These are phyloP conservation scores for Willowsia nigromaculata DNA, from an alignment of 2,888 invertebrate genomes.

Conservation along the genomic window DNA sequence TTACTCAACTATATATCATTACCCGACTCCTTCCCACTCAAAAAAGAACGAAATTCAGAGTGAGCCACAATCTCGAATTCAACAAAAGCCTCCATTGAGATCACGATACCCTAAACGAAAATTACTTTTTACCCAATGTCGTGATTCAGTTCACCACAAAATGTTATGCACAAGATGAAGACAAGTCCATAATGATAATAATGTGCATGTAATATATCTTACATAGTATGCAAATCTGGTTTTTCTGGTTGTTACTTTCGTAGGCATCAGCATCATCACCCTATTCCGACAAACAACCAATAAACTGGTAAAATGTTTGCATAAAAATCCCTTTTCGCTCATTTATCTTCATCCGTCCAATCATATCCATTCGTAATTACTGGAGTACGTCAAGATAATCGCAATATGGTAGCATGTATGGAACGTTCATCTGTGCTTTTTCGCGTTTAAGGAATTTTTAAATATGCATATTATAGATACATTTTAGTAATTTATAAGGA, in stretches of 20 bases:
- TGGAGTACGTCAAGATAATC: too few species aligned
- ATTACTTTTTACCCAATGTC: neutral
- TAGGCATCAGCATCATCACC: constrained; percentile 6
- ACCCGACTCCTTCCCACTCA: neutral
- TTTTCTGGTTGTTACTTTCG: constrained; percentile 40
- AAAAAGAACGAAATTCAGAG: neutral
- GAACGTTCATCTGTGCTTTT: too few species aligned
- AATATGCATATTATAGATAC: too few species aligned
- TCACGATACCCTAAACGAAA: too few species aligned
- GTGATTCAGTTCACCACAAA: neutral
- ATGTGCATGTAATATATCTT: neutral
- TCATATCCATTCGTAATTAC: neutral
- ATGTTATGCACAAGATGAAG: neutral
- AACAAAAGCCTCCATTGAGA: neutral
- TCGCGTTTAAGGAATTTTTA: too few species aligned
- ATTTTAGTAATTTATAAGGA: too few species aligned
- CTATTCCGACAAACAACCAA: constrained; percentile 44
- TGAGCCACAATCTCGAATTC: neutral
- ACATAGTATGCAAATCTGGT: constrained; percentile 60
- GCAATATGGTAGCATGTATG: too few species aligned
- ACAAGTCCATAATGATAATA: neutral
- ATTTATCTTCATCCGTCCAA: neutral
- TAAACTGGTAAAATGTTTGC: constrained; percentile 20
- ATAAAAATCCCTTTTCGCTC: neutral
- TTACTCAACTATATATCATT: neutral